Evolutionary conservation across 2,797 vertebrate genomes (phyloP).

Genomic region (Sciurus vulgaris): DNA sequence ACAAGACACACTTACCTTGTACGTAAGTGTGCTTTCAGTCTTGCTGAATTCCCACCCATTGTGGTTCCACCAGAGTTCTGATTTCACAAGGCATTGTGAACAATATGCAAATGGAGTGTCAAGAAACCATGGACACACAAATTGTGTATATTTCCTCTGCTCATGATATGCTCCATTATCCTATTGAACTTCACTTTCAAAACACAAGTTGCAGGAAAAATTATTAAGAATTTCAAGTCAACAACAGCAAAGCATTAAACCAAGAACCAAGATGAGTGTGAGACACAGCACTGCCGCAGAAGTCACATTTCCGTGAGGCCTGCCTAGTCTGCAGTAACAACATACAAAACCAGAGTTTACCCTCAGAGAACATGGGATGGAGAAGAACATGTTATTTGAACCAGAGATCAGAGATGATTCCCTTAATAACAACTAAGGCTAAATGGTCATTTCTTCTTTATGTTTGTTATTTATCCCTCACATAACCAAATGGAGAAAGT

Average conservation of each 20-base stretch:
- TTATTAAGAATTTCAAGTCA: not conserved
- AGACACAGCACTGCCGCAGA: not conserved
- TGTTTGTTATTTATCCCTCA: not conserved
- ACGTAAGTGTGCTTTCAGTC: not conserved
- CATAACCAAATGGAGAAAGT: not conserved
- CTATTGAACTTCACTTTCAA: not conserved
- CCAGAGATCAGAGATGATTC: not conserved
- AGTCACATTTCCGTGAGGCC: not conserved
- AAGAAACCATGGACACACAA: not conserved
- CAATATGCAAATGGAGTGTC: not conserved
- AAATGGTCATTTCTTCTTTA: not conserved
- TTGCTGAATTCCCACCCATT: not conserved
- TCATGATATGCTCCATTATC: not conserved
- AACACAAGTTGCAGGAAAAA: not conserved
- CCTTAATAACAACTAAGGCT: not conserved
- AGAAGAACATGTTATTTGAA: constrained; percentile 22
- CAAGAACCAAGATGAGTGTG: not conserved
- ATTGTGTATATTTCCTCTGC: not conserved
- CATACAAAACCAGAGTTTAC: not conserved
- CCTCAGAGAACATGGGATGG: not conserved
- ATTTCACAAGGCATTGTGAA: not conserved
- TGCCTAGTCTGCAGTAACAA: not conserved
- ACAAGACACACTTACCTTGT: not conserved
- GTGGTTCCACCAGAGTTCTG: not conserved
- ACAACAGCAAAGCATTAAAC: not conserved